Percentiles rank a stretch among this genome's conserved stretches.
These are phyloP conservation scores for Brachyhypopomus gauderio DNA, from an alignment of 2,113 vertebrate genomes.

Conservation along the genomic window DNA sequence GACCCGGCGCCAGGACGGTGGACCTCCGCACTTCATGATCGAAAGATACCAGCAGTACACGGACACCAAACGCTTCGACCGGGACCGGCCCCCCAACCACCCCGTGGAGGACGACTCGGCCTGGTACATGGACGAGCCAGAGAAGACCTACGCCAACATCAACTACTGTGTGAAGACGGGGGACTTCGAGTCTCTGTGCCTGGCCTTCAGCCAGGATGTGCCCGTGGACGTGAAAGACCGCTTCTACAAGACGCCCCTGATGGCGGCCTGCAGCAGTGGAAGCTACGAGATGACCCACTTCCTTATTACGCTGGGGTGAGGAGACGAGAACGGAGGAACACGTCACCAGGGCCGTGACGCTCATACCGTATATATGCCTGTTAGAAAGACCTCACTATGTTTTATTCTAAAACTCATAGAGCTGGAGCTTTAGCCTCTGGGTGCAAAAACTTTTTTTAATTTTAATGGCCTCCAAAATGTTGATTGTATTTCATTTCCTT, in stretches of 20 bases:
- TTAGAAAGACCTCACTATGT: no score
- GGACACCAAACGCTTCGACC: slow-evolving; percentile 61
- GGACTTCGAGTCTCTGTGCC: slow-evolving; percentile 79
- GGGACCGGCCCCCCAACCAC: slow-evolving; percentile 70
- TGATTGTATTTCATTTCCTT: no score
- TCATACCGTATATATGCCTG: no score
- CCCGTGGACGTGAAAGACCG: slow-evolving; percentile 79
- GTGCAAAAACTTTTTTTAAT: no score
- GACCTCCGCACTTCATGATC: slow-evolving; percentile 75
- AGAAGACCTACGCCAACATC: slow-evolving; percentile 71
- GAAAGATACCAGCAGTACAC: slow-evolving; percentile 69
- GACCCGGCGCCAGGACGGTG: slow-evolving; percentile 59
- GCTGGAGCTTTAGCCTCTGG: no score
- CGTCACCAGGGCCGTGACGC: no score
- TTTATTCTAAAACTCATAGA: no score
- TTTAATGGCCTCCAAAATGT: no score
- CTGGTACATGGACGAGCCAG: slow-evolving; percentile 81
- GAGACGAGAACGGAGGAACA: slow-evolving; percentile 43
- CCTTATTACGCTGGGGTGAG: slow-evolving; percentile 81
- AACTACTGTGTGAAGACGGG: slow-evolving; percentile 76
- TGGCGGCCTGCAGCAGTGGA: slow-evolving; percentile 78
- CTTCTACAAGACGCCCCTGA: slow-evolving; percentile 85
- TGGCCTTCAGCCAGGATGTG: slow-evolving; percentile 78
- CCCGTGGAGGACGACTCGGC: slow-evolving; percentile 81
- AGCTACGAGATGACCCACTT: slow-evolving; percentile 74